A percentile compares a stretch with the other conserved stretches of the same genome.
These are phyloP conservation scores for Chrysocyon brachyurus DNA, from an alignment of 2,797 vertebrate species.

Conservation along the genomic window DNA sequence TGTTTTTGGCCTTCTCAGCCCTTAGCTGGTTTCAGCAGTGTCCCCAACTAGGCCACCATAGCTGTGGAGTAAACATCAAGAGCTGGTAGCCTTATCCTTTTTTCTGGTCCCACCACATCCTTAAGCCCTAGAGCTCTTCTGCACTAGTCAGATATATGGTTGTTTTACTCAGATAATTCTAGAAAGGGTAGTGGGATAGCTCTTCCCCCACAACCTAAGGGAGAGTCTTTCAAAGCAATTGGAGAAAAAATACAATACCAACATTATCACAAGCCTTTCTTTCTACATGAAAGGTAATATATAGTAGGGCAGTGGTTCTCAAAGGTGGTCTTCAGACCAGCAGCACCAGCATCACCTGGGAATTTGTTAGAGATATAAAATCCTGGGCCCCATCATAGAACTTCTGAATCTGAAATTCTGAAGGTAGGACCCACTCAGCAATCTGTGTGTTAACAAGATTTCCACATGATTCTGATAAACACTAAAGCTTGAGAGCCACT, in stretches of 20 bases:
- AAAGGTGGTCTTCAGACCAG: background rate
- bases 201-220: background rate
- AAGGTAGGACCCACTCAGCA: background rate
- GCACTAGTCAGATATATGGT: background rate
- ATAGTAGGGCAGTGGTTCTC: background rate
- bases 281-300: background rate
- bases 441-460: background rate
- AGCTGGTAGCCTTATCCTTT: background rate
- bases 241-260: background rate
- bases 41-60: background rate
- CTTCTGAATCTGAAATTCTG: slow-evolving; percentile 31
- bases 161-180: slow-evolving; percentile 44
- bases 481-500: background rate
- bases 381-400: background rate
- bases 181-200: background rate
- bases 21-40: background rate
- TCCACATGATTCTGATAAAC: background rate
- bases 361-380: slow-evolving; percentile 6
- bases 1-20: background rate
- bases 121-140: background rate
- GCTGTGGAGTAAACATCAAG: background rate
- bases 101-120: background rate
- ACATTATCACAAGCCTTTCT: background rate
- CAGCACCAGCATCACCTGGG: background rate
- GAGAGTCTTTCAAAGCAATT: slow-evolving; percentile 6